Base-by-base conservation (phyloP, 2,888 invertebrate species). In the Eurytoma californica region DNA sequence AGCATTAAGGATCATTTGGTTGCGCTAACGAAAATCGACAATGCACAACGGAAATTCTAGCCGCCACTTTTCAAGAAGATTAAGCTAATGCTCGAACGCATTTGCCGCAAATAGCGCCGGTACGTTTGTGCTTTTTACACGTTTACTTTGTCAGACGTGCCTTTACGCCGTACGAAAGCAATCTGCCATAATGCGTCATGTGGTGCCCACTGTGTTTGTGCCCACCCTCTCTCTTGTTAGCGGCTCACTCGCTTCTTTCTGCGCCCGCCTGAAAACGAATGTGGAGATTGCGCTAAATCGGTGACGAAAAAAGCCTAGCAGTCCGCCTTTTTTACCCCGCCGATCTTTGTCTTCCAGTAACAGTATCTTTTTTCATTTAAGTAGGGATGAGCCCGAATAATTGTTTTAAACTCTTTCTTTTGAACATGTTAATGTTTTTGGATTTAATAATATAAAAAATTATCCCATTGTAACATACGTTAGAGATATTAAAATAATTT, bases 1-100 rank as follows among this genome's bases (percentile, higher is more conserved):
- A 24, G 57, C 14, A 57, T 60, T 65, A 61, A 70, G 16, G 73
- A 75, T 79, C 55, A 72, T 70, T 72, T 67, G 39, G 74, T 58
- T 20, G 30, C 18, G 28, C 24, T 70, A 74, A 74, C 39, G 63
- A 72, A 70, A 72, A 80, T 76, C 58, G 72, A 72, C 68, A 61
- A 72, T 16, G 61, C 39, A 39, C 39, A 39, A 14, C 55, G 72
- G 63, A 76, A 76, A 68, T 61, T 60, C 76, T 28, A 72, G 68
- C 63, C 68, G 18, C 74, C 74, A 67, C 68, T 74, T 77, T 77
- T 77, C 79, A 66, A 73, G 77, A 75, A 79, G 80, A 82, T 84
- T 86, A 84, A 83, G 83, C 85, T 86, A 86, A 86, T 86, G 86
- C 83, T 80, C 83, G 81, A 68, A 83, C 83, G 79, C 84, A 85